A percentile compares a stretch with the other conserved stretches of the same genome.
phyloP scores from a whole-genome alignment of 2,797 vertebrate species.

The Aphelocoma californica region DNA sequence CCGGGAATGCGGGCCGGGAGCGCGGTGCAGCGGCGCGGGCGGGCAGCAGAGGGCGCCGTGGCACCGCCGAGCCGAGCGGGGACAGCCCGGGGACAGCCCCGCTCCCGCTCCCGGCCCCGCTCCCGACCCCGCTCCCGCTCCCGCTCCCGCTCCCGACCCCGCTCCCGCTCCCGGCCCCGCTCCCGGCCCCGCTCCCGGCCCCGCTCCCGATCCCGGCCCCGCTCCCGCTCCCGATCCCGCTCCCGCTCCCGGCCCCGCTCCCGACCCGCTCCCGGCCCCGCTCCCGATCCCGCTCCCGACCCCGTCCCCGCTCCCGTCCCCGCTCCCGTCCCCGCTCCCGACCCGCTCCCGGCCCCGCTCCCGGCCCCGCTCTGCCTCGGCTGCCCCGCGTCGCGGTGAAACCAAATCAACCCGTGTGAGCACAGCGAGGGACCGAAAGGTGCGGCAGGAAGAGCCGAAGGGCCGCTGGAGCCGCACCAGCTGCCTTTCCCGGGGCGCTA shows the following conservation, averaged over 20 bases:
- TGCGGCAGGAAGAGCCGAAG: neutral
- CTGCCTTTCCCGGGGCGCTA: neutral
- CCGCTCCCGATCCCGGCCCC: too few species aligned
- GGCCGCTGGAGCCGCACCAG: neutral
- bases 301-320: too few species aligned
- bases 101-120: too few species aligned
- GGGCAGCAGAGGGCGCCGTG: neutral
- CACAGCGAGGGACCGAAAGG: too few species aligned
- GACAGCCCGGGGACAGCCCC: too few species aligned
- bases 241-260: neutral
- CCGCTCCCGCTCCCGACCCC: too few species aligned
- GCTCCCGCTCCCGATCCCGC: too few species aligned
- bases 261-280: too few species aligned
- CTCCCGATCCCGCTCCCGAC: too few species aligned
- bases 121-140: too few species aligned
- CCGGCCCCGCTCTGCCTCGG: neutral
- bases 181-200: neutral
- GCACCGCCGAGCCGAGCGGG: neutral
- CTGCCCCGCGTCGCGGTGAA: neutral
- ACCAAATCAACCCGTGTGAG: fast-evolving
- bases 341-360: too few species aligned
- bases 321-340: neutral
- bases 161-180: too few species aligned
- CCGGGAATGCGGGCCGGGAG: neutral
- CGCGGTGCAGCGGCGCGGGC: neutral